phyloP scores from a whole-genome alignment of 2,888 invertebrate species.

The Xestia xanthographa region DNA sequence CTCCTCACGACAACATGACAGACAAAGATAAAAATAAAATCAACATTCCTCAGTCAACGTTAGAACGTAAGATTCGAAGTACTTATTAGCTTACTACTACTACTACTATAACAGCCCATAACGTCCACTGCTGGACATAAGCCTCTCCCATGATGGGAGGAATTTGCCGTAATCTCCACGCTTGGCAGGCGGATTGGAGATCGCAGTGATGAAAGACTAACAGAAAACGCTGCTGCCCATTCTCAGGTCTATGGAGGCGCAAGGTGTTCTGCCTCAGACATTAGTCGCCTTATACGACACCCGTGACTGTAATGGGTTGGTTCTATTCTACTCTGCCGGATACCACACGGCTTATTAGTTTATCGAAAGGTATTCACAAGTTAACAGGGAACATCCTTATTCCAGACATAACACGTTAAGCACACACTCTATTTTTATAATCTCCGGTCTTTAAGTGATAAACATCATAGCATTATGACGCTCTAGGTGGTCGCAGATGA shows the following conservation, averaged over 20 bases:
- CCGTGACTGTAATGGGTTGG: too few species aligned
- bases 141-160: too few species aligned
- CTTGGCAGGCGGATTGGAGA: too few species aligned
- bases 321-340: too few species aligned
- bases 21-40: not conserved
- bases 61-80: not conserved
- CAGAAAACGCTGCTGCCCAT: too few species aligned
- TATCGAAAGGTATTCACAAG: not conserved
- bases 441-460: constrained; percentile 16
- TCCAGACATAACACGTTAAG: not conserved
- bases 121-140: too few species aligned
- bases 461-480: constrained; percentile 6
- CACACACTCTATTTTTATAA: constrained; percentile 15
- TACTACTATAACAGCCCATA: too few species aligned
- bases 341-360: not conserved
- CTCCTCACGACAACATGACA: not conserved
- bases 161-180: too few species aligned
- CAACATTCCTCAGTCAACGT: not conserved
- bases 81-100: not conserved
- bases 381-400: not conserved
- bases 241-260: too few species aligned
- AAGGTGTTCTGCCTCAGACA: too few species aligned
- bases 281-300: too few species aligned
- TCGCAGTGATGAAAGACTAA: too few species aligned
- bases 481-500: constrained; percentile 15